These are phyloP conservation scores for Pentamera pediparva DNA, from an alignment of 53 echinoderm and acorn worm species.

Conservation along the genomic window DNA sequence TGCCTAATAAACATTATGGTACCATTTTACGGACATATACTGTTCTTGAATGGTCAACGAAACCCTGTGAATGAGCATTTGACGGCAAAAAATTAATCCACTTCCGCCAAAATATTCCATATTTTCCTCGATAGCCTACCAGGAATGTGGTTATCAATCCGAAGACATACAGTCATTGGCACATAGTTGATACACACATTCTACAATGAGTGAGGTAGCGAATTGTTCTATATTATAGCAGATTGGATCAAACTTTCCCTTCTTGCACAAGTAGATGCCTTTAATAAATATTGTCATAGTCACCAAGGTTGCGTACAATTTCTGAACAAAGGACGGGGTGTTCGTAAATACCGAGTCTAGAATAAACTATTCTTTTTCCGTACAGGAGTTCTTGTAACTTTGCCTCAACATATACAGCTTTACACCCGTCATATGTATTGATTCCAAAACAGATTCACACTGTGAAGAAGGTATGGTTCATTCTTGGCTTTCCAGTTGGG, in stretches of 20 bases:
- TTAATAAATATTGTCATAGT: background rate
- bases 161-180: background rate
- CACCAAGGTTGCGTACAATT: background rate
- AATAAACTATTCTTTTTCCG: too few species aligned
- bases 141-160: conserved; percentile 20
- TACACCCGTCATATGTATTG: conserved; percentile 25
- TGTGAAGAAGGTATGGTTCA: conserved; percentile 18
- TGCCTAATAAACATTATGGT: too few species aligned
- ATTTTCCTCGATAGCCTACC: conserved; percentile 11
- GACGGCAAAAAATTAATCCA: too few species aligned
- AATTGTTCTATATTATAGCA: conserved; percentile 25
- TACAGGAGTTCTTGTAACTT: too few species aligned
- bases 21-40: too few species aligned
- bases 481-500: conserved; percentile 1
- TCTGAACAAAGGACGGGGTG: background rate
- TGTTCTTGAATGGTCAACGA: too few species aligned
- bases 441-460: conserved; percentile 38
- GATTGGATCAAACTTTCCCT: conserved; percentile 28
- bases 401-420: conserved; percentile 30
- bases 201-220: conserved; percentile 11
- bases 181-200: background rate
- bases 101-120: too few species aligned
- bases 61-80: too few species aligned
- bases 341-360: background rate
- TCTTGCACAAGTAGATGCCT: conserved; percentile 20